Base-by-base conservation (phyloP, 1,140 invertebrate species). In the Vanessa tameamea region DNA sequence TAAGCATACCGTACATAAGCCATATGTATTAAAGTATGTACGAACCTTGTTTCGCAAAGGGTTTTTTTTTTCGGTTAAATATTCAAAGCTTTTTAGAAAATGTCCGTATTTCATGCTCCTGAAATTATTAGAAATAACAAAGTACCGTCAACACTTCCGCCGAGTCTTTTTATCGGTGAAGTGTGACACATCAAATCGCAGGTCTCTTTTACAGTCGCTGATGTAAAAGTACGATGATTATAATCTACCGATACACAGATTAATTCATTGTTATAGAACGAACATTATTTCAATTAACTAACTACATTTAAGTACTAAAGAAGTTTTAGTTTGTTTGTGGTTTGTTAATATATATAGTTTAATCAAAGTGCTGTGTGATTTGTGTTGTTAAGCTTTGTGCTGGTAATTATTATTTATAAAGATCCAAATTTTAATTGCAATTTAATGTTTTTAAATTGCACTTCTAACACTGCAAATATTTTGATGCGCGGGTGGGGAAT, bases 11-110 rank as follows among this genome's bases (percentile, higher is more conserved):
- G 75, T 78, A 85, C 75, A 68, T 73, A 78, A 84, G 86, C 84
- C 78, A 79, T 80, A 84, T 82, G 79, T 83, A 81, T 76, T 73
- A 73, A 79, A 81, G 80, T 77, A 72, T 73, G 75, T 85, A 90
- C 87, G 84, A 87, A 90, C 88, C 87, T 90, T 90, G 87, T 83
- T 78, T 83, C 78, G 75, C 73, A 87, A 90, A 90, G 88, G 88
- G 82, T 85, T 88, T 72, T 74, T 31, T 20, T 48, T 66, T 64
- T 43, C 37, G 43, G 20, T 64, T 64, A 63, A 72, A 72, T 51
- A 48, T 66, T 14, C 23, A 65, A 75, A 70, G 73, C 73, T 51
- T 55, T 59, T 55, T 48, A 2, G 53, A 53, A 64, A 23, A 61
- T 61, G 31, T 31, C 57, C 57, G 57, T 57, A 57, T 57, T 57